Percentiles rank a stretch among this genome's conserved stretches.
phyloP scores from a whole-genome alignment of 2,797 vertebrate genomes.

The Zalophus californianus region DNA sequence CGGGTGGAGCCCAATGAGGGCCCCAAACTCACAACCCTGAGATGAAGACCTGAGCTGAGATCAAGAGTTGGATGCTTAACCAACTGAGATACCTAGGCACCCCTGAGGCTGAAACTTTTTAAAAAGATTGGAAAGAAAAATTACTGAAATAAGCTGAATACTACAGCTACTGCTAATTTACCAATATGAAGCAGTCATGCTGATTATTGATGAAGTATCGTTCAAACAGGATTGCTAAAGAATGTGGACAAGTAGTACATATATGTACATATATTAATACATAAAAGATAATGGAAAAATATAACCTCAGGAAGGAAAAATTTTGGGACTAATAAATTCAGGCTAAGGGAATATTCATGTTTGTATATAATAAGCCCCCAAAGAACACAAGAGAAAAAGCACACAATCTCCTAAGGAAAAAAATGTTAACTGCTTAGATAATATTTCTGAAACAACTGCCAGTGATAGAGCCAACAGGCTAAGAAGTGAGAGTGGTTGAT shows the following conservation, averaged over 20 bases:
- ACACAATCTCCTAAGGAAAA: not conserved
- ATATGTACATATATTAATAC: not conserved
- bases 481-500: constrained; percentile 27
- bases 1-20: not conserved
- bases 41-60: not conserved
- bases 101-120: not conserved
- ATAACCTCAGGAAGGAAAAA: constrained; percentile 5
- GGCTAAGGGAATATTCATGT: not conserved
- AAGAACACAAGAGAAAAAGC: not conserved
- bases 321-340: constrained; percentile 37
- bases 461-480: not conserved
- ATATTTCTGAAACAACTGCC: not conserved
- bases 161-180: not conserved
- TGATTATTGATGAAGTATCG: not conserved
- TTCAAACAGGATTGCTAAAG: not conserved
- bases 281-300: constrained; percentile 3
- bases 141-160: constrained; percentile 22
- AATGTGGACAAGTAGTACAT: not conserved
- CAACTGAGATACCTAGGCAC: not conserved
- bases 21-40: not conserved
- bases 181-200: not conserved
- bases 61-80: not conserved
- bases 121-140: not conserved
- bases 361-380: not conserved
- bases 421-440: not conserved